A percentile compares a stretch with the other conserved stretches of the same genome.
Evolutionary conservation across 2,797 vertebrate species (phyloP).

Genomic region (Natrix natrix): DNA sequence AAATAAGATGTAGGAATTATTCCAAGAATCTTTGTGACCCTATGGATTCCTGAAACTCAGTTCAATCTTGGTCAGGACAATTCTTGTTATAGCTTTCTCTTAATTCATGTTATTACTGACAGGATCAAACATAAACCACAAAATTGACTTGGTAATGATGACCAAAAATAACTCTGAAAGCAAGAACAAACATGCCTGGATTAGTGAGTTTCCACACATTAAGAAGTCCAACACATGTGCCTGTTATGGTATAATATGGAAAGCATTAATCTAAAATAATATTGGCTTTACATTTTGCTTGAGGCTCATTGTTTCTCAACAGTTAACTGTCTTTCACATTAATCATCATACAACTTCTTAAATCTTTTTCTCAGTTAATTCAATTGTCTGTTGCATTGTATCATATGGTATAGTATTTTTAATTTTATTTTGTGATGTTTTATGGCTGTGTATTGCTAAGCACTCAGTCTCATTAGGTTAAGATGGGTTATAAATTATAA

Average conservation of each 20-base stretch:
- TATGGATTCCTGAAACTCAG: constrained; percentile 61
- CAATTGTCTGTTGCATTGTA: neutral
- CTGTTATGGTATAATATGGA: constrained; percentile 55
- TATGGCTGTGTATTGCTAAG: neutral
- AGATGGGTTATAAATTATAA: neutral
- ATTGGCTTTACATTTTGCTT: neutral
- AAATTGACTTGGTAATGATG: constrained; percentile 37
- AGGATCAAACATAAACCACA: constrained; percentile 46
- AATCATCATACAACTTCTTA: neutral
- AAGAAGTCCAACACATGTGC: constrained; percentile 46
- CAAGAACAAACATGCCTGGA: constrained; percentile 51
- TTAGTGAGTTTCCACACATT: constrained; percentile 41
- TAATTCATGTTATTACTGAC: constrained; percentile 62
- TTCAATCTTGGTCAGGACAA: constrained; percentile 61
- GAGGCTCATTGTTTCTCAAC: neutral
- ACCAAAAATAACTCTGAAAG: constrained; percentile 29
- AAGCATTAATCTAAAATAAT: constrained; percentile 39
- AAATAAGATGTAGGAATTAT: neutral
- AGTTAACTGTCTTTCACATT: neutral
- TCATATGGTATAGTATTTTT: neutral
- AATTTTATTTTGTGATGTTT: neutral
- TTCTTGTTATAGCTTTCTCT: constrained; percentile 41
- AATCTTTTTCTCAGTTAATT: neutral
- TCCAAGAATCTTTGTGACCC: constrained; percentile 7
- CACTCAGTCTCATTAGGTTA: neutral